Evolutionary conservation across 2,797 vertebrate species (phyloP).

Genomic region (Ctenopoma kingsleyae): DNA sequence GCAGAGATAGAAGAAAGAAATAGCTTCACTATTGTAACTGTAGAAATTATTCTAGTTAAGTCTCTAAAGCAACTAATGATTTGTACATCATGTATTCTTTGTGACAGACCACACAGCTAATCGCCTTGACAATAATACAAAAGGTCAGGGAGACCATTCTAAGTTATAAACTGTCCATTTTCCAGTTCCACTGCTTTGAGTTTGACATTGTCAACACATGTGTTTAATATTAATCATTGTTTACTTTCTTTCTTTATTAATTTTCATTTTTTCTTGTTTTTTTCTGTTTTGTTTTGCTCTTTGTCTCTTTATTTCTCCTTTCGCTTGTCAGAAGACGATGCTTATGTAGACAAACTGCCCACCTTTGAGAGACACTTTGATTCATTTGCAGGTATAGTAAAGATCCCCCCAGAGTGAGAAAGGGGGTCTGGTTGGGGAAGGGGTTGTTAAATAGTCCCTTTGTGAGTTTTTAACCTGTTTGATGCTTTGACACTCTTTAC

Average conservation of each 20-base stretch:
- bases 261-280: constrained; percentile 53
- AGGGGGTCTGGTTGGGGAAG: constrained; percentile 2
- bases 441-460: constrained; percentile 18
- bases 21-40: background rate
- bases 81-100: background rate
- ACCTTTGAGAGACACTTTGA: constrained; percentile 92
- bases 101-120: background rate
- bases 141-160: background rate
- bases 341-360: constrained; percentile 93
- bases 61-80: background rate
- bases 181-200: background rate
- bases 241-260: background rate
- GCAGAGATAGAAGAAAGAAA: background rate
- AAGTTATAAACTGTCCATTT: background rate
- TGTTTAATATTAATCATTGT: constrained; percentile 5
- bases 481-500: constrained; percentile 63
- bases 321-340: constrained; percentile 92
- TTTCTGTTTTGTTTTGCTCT: constrained; percentile 56
- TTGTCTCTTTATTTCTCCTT: constrained; percentile 77
- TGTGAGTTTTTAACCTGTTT: constrained; percentile 64
- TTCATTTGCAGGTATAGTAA: constrained; percentile 90
- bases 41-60: background rate
- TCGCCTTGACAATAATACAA: background rate
- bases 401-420: constrained; percentile 29
- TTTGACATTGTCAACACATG: constrained; percentile 5